phyloP scores from a whole-genome alignment of 2,888 invertebrate genomes.

The Tenthredo mesomela region DNA sequence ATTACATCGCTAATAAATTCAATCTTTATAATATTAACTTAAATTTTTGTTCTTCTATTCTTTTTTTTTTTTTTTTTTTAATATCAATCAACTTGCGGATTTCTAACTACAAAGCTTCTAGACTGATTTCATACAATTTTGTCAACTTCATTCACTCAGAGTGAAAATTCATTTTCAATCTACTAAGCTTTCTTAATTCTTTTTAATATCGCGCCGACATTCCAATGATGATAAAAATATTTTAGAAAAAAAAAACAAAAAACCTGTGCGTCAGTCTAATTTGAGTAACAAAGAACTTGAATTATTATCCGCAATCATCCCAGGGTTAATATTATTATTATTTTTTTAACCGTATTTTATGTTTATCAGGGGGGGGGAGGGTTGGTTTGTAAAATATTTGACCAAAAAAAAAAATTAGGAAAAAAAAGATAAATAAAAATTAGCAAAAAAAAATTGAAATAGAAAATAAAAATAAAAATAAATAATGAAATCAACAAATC shows the following conservation, averaged over 20 bases:
- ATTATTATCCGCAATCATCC: conserved; percentile 17
- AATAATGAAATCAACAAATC: background rate
- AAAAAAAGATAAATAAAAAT: background rate
- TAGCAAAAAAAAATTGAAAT: background rate
- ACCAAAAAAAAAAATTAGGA: background rate
- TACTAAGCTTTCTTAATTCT: conserved; percentile 18
- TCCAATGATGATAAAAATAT: background rate
- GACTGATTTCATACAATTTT: conserved; percentile 25
- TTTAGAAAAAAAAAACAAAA: no score
- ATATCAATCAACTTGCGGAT: background rate
- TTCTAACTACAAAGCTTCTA: background rate
- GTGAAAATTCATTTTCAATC: background rate
- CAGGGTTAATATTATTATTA: conserved; percentile 24
- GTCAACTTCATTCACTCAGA: conserved; percentile 16
- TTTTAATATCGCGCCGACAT: background rate
- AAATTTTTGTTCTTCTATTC: background rate
- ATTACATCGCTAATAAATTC: conserved; percentile 26
- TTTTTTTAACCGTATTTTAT: background rate
- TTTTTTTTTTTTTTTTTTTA: background rate
- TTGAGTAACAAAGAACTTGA: conserved; percentile 1
- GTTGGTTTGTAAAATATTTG: background rate
- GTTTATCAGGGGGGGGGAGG: background rate
- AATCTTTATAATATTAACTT: background rate
- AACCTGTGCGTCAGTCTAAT: conserved; percentile 26
- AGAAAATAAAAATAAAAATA: background rate